Evolutionary conservation across 2,113 vertebrate genomes (phyloP).

Genomic region (Martes martes): DNA sequence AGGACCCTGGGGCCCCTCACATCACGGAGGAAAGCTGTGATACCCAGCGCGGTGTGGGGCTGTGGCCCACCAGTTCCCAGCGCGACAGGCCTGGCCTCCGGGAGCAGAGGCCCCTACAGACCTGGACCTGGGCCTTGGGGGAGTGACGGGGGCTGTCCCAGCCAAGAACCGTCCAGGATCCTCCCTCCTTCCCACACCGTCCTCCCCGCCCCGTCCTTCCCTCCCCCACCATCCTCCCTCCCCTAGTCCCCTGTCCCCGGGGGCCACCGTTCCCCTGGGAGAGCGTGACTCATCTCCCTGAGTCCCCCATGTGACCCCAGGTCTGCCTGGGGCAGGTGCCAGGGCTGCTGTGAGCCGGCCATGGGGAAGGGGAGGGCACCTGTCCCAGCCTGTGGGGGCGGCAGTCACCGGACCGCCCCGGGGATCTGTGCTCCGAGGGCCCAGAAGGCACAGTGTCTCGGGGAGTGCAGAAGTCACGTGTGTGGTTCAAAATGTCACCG

Average conservation of each 20-base stretch:
- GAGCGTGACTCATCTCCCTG: not conserved
- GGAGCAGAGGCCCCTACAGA: not conserved
- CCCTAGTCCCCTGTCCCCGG: no score
- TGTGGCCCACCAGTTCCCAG: not conserved
- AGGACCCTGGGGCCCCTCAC: not conserved
- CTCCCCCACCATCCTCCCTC: not conserved
- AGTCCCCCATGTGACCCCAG: not conserved
- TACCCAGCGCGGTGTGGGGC: not conserved
- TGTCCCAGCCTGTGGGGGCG: not conserved
- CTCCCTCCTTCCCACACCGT: not conserved
- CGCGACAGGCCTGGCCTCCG: fast-evolving
- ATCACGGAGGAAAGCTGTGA: not conserved
- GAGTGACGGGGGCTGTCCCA: not conserved
- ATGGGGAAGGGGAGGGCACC: not conserved
- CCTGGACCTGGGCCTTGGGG: not conserved
- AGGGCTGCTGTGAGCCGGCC: not conserved
- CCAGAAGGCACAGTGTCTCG: fast-evolving
- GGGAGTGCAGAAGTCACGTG: fast-evolving
- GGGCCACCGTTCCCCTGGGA: not conserved
- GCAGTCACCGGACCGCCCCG: not conserved
- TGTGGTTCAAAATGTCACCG: not conserved
- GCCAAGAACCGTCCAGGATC: not conserved
- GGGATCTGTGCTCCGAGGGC: not conserved
- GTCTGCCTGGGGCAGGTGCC: not conserved
- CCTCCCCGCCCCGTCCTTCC: not conserved